phyloP scores from a whole-genome alignment of 2,113 vertebrate species.

The Nycticebus coucang region DNA sequence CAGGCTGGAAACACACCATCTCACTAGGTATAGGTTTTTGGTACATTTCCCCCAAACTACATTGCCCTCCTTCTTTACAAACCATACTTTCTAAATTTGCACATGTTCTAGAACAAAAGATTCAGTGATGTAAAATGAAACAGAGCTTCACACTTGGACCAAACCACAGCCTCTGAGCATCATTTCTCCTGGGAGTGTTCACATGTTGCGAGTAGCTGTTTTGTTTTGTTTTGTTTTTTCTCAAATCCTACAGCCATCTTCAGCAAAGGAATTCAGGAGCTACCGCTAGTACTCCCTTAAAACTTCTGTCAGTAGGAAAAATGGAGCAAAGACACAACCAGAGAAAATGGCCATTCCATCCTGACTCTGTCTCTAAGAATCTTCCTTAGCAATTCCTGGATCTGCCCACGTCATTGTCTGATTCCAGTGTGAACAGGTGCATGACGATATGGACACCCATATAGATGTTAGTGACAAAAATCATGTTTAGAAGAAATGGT shows the following conservation, averaged over 20 bases:
- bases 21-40: background rate
- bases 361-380: background rate
- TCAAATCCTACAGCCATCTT: slow-evolving; percentile 65
- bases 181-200: background rate
- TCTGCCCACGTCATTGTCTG: background rate
- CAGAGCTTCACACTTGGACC: background rate
- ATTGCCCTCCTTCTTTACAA: background rate
- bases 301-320: slow-evolving; percentile 78
- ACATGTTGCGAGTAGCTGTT: slow-evolving; percentile 74
- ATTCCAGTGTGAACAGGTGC: background rate
- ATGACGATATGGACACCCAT: background rate
- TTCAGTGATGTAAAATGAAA: background rate
- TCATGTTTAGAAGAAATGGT: background rate
- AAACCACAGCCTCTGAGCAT: background rate
- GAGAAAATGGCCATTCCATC: background rate
- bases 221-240: background rate
- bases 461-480: background rate
- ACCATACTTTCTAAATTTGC: background rate
- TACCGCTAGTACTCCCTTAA: slow-evolving; percentile 84
- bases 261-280: slow-evolving; percentile 66
- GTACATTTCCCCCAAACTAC: background rate
- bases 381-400: background rate
- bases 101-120: background rate
- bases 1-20: no score
- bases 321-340: background rate